Evolutionary conservation across 2,113 vertebrate species (phyloP).

Genomic region (Lota lota): DNA sequence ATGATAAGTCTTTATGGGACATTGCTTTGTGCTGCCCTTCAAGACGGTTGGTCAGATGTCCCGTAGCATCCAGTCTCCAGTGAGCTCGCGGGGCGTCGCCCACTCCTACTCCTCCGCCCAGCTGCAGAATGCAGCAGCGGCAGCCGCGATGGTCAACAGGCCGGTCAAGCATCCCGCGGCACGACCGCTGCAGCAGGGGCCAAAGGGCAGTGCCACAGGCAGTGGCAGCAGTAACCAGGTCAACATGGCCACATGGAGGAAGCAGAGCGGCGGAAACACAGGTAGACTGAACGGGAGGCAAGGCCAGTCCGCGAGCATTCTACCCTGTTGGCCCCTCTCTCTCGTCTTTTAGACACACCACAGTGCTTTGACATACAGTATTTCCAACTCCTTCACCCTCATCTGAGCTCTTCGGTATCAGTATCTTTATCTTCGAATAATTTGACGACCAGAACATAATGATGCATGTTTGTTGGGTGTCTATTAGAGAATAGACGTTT

Average conservation of each 20-base stretch:
- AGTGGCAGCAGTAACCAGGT: conserved; percentile 71
- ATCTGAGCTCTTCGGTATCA: too few species aligned
- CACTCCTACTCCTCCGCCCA: conserved; percentile 86
- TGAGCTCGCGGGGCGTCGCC: conserved; percentile 75
- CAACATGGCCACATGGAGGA: conserved; percentile 87
- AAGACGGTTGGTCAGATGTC: conserved; percentile 81
- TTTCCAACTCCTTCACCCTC: background rate
- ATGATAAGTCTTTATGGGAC: too few species aligned
- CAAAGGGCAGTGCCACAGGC: conserved; percentile 73
- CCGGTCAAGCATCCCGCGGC: conserved; percentile 84
- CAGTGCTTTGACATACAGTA: too few species aligned
- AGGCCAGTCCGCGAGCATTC: conserved; percentile 7
- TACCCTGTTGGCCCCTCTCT: conserved; percentile 8
- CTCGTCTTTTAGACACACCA: too few species aligned
- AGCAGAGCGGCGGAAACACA: conserved; percentile 79
- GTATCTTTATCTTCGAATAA: too few species aligned
- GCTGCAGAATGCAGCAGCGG: conserved; percentile 81
- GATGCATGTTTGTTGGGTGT: too few species aligned
- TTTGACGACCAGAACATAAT: background rate
- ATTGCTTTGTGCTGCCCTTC: background rate
- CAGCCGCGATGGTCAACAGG: conserved; percentile 81
- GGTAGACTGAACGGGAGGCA: conserved; percentile 70
- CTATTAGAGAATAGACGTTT: too few species aligned
- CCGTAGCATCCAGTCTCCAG: conserved; percentile 72
- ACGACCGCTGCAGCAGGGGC: conserved; percentile 70